Evolutionary conservation across 2,797 vertebrate species (phyloP), one percentile per base, ranked within the genome.

Genomic region (Perodicticus potto): DNA sequence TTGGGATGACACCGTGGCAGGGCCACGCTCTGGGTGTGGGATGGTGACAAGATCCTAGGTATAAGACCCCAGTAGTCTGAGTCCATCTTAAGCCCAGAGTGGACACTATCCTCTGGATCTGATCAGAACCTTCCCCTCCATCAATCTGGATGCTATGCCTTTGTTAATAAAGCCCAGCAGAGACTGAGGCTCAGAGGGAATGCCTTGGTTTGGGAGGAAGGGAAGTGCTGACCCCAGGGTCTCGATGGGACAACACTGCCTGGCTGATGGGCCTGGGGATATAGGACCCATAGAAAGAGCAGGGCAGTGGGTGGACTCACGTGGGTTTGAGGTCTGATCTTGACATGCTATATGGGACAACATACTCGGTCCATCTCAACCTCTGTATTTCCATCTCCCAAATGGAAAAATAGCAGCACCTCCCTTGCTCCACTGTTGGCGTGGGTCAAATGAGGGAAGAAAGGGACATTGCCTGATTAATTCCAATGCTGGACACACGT

Each of bases 1-100:
- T 3, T 23, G 27, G 29, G 19, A 13, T 12, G 5, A 53, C 1
- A 5, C 19, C 0, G 10, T 2, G 7, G 17, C 0, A 1, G 2
- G 23, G 55, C 55, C 8, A 43, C 34, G 1, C 27, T 49, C n/a
- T 23, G 17, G 61, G n/a, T 40, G 16, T 61, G 63, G 37, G 63
- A 59, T 5, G 61, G n/a, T 0, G 5, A 20, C 14, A 17, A 25
- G 4, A 25, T 77, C 49, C 37, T 63, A 17, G 12, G 27, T 14
- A 27, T 8, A 5, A 78, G 49, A 23, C 27, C 34, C 32, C 29
- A 1, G 32, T 29, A 25, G 57, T 25, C 63, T 43, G 86, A 27
- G 4, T 61, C 32, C 27, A 37, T 23, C 53, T 40, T 78, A 65
- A 70, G 43, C 27, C 57, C 63, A 77, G 86, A 67, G 32, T 59